A percentile compares a stretch with the other conserved stretches of the same genome.
phyloP scores from a whole-genome alignment of 2,888 invertebrate species.

The Lamellibrachia columna region DNA sequence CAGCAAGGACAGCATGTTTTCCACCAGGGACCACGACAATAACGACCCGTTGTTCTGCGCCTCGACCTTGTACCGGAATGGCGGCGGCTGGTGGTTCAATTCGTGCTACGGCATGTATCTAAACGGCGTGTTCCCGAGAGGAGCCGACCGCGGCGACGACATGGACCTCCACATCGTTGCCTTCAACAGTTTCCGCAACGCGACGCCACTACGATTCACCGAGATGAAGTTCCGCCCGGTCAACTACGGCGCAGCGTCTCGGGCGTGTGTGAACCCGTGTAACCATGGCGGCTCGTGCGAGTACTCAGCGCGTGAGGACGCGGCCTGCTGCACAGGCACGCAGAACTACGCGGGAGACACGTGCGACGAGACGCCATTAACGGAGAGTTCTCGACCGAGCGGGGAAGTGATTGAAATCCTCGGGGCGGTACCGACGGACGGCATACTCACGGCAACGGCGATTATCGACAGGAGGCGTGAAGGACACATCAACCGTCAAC shows the following conservation, averaged over 20 bases:
- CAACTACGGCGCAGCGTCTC: background rate
- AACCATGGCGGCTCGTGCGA: conserved; percentile 4
- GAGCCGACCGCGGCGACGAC: conserved; percentile 52
- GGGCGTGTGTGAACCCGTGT: background rate
- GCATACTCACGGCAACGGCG: background rate
- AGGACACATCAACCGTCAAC: background rate
- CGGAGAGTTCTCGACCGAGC: background rate
- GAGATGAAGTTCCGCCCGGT: conserved; percentile 55
- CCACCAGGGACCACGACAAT: background rate
- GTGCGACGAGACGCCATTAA: background rate
- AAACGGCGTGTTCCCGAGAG: conserved; percentile 61
- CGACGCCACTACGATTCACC: conserved; percentile 49
- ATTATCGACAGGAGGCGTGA: background rate
- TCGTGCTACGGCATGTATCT: conserved; percentile 58
- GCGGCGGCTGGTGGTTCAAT: conserved; percentile 64
- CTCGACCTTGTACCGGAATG: conserved; percentile 42
- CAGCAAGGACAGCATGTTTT: background rate
- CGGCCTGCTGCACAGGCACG: background rate
- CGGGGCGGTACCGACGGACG: background rate
- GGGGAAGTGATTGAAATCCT: background rate
- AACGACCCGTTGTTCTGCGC: background rate
- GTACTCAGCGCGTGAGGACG: background rate
- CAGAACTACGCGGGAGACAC: background rate
- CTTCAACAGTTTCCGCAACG: background rate
- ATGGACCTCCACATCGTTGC: background rate